A percentile compares a stretch with the other conserved stretches of the same genome.
phyloP scores from a whole-genome alignment of 2,113 vertebrate species.

The Pholis gunnellus region DNA sequence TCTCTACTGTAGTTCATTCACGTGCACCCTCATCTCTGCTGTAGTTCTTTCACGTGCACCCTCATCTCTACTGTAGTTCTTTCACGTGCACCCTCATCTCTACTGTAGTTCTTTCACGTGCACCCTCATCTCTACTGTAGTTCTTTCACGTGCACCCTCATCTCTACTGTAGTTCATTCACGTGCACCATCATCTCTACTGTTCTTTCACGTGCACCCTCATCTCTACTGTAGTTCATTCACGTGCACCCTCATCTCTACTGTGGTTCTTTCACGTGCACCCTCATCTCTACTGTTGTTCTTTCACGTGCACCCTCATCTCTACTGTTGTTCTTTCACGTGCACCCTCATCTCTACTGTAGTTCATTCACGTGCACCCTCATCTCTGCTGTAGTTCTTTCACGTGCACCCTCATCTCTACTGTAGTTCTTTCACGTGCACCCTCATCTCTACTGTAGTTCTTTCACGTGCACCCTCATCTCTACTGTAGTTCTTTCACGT shows the following conservation, averaged over 20 bases:
- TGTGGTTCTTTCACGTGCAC: too few species aligned
- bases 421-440: too few species aligned
- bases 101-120: too few species aligned
- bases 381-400: too few species aligned
- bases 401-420: neutral
- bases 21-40: neutral
- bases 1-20: neutral
- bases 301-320: neutral
- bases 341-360: neutral
- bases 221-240: slow-evolving; percentile 2
- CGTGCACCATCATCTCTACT: neutral
- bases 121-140: neutral
- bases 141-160: neutral
- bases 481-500: too few species aligned
- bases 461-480: neutral
- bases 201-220: neutral
- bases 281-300: neutral
- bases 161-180: neutral
- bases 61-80: too few species aligned
- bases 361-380: neutral
- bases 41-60: too few species aligned
- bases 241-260: neutral
- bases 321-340: too few species aligned
- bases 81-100: neutral
- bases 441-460: neutral